These are phyloP conservation scores for Thalassoma bifasciatum DNA, from an alignment of 2,113 vertebrate genomes.

Conservation along the genomic window DNA sequence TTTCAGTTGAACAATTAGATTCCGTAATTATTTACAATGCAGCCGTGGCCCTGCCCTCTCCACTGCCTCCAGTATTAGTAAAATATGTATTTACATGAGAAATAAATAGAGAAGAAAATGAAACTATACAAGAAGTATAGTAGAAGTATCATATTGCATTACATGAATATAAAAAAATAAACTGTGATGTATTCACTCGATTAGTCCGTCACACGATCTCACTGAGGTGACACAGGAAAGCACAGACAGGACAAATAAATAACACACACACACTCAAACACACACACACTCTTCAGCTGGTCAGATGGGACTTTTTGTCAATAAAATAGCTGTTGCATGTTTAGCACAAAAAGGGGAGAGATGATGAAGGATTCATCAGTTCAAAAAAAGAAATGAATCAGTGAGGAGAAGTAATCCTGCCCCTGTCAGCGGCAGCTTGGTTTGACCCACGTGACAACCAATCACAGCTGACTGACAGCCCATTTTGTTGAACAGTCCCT, in stretches of 20 bases:
- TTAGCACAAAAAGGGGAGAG: slow-evolving; percentile 62
- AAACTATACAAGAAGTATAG: slow-evolving; percentile 74
- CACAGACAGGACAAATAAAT: slow-evolving; percentile 82
- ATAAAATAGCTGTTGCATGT: slow-evolving; percentile 55
- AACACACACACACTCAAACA: slow-evolving; percentile 35
- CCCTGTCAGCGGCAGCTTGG: slow-evolving; percentile 29
- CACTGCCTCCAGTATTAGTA: slow-evolving; percentile 56
- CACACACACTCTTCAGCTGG: slow-evolving; percentile 54
- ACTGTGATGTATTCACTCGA: slow-evolving; percentile 52
- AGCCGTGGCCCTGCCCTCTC: slow-evolving; percentile 34
- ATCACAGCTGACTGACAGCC: slow-evolving; percentile 38
- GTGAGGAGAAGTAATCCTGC: slow-evolving; percentile 38
- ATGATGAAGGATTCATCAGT: slow-evolving; percentile 54
- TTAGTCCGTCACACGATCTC: slow-evolving; percentile 40
- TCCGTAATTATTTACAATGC: slow-evolving; percentile 73
- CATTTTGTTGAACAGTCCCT: slow-evolving; percentile 31
- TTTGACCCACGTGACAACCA: slow-evolving; percentile 26
- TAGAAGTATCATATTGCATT: slow-evolving; percentile 73
- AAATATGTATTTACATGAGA: slow-evolving; percentile 78
- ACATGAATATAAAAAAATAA: slow-evolving; percentile 77
- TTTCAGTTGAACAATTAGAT: slow-evolving; percentile 43
- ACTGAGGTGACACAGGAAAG: slow-evolving; percentile 65
- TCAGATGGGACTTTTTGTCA: slow-evolving; percentile 60
- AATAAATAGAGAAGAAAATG: slow-evolving; percentile 75
- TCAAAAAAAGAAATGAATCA: slow-evolving; percentile 37